These are phyloP conservation scores for Cryptus armator DNA, from an alignment of 2,888 invertebrate genomes.

Conservation along the genomic window DNA sequence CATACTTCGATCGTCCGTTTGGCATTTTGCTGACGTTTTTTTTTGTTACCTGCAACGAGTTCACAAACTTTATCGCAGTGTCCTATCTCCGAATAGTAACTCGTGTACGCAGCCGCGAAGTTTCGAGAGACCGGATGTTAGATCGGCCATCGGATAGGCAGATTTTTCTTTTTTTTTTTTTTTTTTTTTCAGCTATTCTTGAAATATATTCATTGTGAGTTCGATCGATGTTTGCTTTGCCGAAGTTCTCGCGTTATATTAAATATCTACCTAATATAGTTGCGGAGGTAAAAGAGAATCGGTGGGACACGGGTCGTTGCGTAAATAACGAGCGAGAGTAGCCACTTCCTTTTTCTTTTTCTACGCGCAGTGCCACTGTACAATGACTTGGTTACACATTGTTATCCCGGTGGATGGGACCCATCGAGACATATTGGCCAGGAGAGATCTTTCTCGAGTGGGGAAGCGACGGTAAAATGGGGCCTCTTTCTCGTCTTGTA, in stretches of 20 bases:
- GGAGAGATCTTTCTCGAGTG: constrained; percentile 36
- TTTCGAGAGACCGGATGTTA: constrained; percentile 7
- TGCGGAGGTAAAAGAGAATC: constrained; percentile 28
- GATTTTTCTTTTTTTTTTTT: constrained; percentile 27
- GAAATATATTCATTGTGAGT: constrained; percentile 37
- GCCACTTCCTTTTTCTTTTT: constrained; percentile 54
- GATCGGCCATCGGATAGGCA: constrained; percentile 30
- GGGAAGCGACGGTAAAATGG: constrained; percentile 40
- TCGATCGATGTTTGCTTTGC: constrained; percentile 56
- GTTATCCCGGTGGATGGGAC: constrained; percentile 8
- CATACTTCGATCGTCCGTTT: neutral
- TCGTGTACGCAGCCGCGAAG: neutral
- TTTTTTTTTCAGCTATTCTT: neutral
- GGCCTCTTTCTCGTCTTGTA: constrained; percentile 21
- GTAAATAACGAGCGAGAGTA: constrained; percentile 65
- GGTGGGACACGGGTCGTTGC: constrained; percentile 61
- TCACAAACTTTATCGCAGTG: neutral
- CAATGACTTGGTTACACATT: constrained; percentile 35
- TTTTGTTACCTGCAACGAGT: neutral
- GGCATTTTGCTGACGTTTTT: neutral
- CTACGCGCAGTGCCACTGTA: neutral
- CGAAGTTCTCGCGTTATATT: neutral
- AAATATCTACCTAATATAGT: constrained; percentile 48
- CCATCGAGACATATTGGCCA: constrained; percentile 45
- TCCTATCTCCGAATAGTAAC: neutral